Evolutionary conservation across 2,888 invertebrate species (phyloP).

Genomic region (Nymphalis c-album): DNA sequence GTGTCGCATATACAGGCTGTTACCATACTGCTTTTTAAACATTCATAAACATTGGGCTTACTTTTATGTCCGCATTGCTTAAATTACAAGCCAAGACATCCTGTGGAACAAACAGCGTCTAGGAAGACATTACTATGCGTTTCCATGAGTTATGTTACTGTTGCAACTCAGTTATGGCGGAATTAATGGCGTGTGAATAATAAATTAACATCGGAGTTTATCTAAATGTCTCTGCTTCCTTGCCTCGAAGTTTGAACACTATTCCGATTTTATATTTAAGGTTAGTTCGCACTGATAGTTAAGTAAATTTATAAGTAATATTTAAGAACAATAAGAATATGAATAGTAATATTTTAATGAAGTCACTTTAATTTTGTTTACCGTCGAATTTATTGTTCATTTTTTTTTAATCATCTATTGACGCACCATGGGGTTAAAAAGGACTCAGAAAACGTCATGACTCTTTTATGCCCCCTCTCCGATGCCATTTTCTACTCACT

Average conservation of each 20-base stretch:
- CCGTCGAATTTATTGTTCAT: too few species aligned
- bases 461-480: too few species aligned
- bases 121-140: conserved; percentile 55
- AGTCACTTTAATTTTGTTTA: too few species aligned
- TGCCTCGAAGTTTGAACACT: conserved; percentile 39
- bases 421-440: too few species aligned
- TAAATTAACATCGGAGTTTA: conserved; percentile 70
- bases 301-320: neutral
- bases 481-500: too few species aligned
- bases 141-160: conserved; percentile 54
- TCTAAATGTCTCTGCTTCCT: conserved; percentile 66
- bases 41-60: neutral
- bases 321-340: too few species aligned
- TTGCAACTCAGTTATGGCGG: conserved; percentile 50
- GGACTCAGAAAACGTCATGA: too few species aligned
- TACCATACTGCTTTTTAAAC: too few species aligned
- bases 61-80: conserved; percentile 1
- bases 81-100: conserved; percentile 11
- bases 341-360: too few species aligned
- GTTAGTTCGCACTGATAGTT: conserved; percentile 8
- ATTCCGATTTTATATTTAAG: conserved; percentile 29
- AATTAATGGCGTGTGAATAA: conserved; percentile 72
- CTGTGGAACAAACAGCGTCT: conserved; percentile 41
- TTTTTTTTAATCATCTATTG: too few species aligned
- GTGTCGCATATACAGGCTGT: too few species aligned